Evolutionary conservation across 92 coral and sea anemone species (phyloP).

Genomic region (Plumapathes pennacea): DNA sequence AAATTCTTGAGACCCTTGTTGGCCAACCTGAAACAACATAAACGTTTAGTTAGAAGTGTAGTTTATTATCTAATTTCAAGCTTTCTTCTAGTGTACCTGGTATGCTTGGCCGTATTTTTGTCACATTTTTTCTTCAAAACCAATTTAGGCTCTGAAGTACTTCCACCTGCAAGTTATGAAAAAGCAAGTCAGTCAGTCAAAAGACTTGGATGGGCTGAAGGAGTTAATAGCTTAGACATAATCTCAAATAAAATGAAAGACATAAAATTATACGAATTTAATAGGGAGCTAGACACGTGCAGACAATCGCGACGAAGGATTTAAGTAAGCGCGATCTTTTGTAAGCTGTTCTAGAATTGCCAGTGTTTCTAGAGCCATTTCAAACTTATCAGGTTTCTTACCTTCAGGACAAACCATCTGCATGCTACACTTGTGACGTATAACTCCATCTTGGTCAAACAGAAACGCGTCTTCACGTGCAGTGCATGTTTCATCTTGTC

Average conservation of each 20-base stretch:
- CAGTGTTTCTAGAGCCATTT: too few relatives aligned
- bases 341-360: too few relatives aligned
- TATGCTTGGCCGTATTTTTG: constrained; percentile 20
- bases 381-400: too few relatives aligned
- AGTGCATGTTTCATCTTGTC: constrained; percentile 21
- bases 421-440: constrained; percentile 61
- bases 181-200: too few relatives aligned
- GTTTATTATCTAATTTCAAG: background rate
- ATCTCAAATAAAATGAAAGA: too few relatives aligned
- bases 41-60: too few relatives aligned
- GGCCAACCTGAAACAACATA: constrained; percentile 11
- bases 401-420: constrained; percentile 55
- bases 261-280: too few relatives aligned
- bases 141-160: constrained; percentile 23
- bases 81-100: constrained; percentile 14
- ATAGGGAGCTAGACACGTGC: too few relatives aligned
- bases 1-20: constrained; percentile 19
- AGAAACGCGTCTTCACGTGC: constrained; percentile 38
- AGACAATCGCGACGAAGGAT: too few relatives aligned
- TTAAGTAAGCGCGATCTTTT: too few relatives aligned
- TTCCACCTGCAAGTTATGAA: background rate
- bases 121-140: constrained; percentile 44
- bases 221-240: too few relatives aligned
- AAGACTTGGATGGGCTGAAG: too few relatives aligned
- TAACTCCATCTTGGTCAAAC: constrained; percentile 48